Base-by-base conservation (phyloP, 2,888 invertebrate species). In the Heteromurus nitidus region DNA sequence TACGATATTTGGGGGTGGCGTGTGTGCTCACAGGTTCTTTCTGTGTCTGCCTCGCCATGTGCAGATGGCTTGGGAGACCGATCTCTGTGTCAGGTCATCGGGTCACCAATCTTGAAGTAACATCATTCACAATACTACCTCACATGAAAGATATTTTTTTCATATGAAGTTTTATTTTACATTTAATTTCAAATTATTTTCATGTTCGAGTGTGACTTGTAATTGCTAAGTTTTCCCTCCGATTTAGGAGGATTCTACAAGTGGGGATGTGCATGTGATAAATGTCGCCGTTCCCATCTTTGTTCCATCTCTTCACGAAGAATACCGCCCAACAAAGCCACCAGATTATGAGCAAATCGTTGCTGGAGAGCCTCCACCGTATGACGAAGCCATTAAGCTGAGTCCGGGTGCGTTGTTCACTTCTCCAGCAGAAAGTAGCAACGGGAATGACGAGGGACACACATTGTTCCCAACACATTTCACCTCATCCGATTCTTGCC, bases 11-110 rank as follows among this genome's bases (percentile, higher is more conserved):
- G 86, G 93, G 93, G 84, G 93, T 93, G 80, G 93, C 93, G 26
- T 93, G 93, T 89, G 93, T 94, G 86, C 92, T 93, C n/a, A 93
- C 93, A 20, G 93, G 93, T 36, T 93, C 93, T 1, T 91, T 93
- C 85, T 92, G 93, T 87, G 93, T 93, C 87, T 93, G 93, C 88
- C 92, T 93, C 26, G 93, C 93, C 75, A 93, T 93, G 93, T 93
- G 93, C 89, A 93, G 93, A 89, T 94, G 93, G 93, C 91, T 93
- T 87, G 92, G 84, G 87, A 88, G 86, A 36, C 88, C 87, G 26
- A 83, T 87, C 69, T 80, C 86, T 31, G 82, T 86, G 26, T 79
- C 84, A 20, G 83, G 84, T 44, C 86, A 85, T 73, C 82, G 82
- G 58, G 86, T 82, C 42, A 47, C 65, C 67, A 69, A 30, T 44